A percentile compares a stretch with the other conserved stretches of the same genome.
Conservation (phyloP, 37 sponge, comb jelly and placozoan species). For the Cliona cf. orientalis region DNA sequence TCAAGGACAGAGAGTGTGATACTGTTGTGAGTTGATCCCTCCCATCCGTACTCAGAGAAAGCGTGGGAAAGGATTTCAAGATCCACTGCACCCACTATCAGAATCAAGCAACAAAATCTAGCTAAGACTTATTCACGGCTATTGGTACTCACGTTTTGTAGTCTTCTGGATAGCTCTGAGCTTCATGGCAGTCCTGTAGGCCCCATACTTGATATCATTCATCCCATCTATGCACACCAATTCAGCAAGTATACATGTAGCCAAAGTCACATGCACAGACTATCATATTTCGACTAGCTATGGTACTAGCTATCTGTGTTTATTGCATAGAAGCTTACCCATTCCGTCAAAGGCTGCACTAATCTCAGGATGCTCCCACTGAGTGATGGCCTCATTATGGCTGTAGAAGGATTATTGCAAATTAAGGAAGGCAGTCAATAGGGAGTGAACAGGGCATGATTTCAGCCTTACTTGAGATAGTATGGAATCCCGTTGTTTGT, state of each 20-base stretch:
- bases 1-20: constrained; percentile 33
- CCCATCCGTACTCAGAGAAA: constrained; percentile 10
- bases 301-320: no score
- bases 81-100: constrained; percentile 31
- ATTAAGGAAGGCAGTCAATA: background rate
- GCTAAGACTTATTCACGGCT: background rate
- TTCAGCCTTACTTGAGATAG: constrained; percentile 71
- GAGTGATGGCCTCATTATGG: constrained; percentile 54
- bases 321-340: constrained; percentile 39
- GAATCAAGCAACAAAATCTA: background rate
- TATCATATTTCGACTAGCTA: no score
- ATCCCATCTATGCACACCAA: constrained; percentile 52
- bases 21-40: constrained; percentile 15
- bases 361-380: constrained; percentile 84
- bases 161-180: constrained; percentile 74
- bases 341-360: constrained; percentile 18
- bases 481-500: constrained; percentile 83
- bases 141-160: constrained; percentile 46
- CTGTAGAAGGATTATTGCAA: constrained; percentile 19
- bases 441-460: background rate
- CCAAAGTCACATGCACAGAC: no score
- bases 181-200: constrained; percentile 94
- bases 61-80: background rate
- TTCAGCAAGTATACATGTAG: no score
- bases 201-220: constrained; percentile 74